Evolutionary conservation across 2,113 vertebrate species (phyloP).

Genomic region (Tursiops truncatus): DNA sequence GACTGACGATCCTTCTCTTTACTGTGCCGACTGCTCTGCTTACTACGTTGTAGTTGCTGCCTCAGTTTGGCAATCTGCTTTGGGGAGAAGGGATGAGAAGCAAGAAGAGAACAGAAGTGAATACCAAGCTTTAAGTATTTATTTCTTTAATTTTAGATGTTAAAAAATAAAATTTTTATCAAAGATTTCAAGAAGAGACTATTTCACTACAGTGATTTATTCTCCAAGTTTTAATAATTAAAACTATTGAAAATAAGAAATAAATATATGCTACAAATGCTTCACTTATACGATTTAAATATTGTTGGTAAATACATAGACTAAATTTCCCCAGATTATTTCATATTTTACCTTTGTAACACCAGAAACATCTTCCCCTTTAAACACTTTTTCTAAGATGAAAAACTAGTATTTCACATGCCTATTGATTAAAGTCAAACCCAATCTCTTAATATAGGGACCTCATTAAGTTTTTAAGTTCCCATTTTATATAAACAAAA

Average conservation of each 20-base stretch:
- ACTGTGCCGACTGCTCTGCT: slow-evolving; percentile 90
- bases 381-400: background rate
- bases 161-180: background rate
- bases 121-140: background rate
- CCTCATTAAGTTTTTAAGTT: background rate
- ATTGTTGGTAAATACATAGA: background rate
- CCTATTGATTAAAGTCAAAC: slow-evolving; percentile 25
- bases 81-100: slow-evolving; percentile 58
- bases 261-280: background rate
- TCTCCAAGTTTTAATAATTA: slow-evolving; percentile 36
- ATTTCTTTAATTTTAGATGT: background rate
- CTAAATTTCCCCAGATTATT: background rate
- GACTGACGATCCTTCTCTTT: slow-evolving; percentile 92
- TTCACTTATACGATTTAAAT: slow-evolving; percentile 6
- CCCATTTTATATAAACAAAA: slow-evolving; percentile 23
- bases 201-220: slow-evolving; percentile 27
- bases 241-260: slow-evolving; percentile 1
- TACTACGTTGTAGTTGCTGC: slow-evolving; percentile 94
- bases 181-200: background rate
- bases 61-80: slow-evolving; percentile 96
- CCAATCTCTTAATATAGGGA: background rate
- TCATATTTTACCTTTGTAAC: slow-evolving; percentile 30
- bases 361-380: background rate
- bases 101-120: slow-evolving; percentile 48
- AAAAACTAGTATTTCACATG: slow-evolving; percentile 23